A percentile compares a stretch with the other conserved stretches of the same genome.
Evolutionary conservation across 1,140 invertebrate genomes (phyloP).

Genomic region (Orchestia grillus): DNA sequence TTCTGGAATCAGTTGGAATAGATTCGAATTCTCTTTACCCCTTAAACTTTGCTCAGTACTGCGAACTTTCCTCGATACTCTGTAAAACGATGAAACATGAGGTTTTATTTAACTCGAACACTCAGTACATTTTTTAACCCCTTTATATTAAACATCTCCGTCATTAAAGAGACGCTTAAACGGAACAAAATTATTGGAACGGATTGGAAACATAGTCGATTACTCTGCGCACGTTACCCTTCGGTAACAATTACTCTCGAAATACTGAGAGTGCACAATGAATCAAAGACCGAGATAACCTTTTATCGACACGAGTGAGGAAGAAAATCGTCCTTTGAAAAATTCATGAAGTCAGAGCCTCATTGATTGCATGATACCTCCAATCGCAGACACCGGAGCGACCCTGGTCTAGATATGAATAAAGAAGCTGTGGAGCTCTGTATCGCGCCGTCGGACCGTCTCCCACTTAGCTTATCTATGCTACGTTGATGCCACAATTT

Average conservation of each 20-base stretch:
- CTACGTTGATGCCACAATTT: not conserved
- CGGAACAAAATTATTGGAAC: no score
- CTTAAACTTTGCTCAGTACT: not conserved
- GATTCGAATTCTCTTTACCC: not conserved
- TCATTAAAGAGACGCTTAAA: no score
- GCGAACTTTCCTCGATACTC: not conserved
- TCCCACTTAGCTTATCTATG: slow-evolving; percentile 22
- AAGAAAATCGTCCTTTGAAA: not conserved
- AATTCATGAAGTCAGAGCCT: not conserved
- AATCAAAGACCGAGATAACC: not conserved
- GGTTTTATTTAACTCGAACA: no score
- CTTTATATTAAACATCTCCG: no score
- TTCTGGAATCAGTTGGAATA: not conserved
- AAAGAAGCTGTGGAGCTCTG: not conserved
- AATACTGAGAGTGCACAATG: not conserved
- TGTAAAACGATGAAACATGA: not conserved
- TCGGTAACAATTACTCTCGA: no score
- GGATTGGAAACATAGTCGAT: no score
- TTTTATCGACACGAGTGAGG: not conserved
- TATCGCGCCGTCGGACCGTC: not conserved
- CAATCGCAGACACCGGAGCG: not conserved
- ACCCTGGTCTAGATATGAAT: not conserved
- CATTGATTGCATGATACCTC: not conserved
- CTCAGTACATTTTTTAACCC: no score
- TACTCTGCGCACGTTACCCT: no score